phyloP scores from a whole-genome alignment of 2,113 vertebrate genomes.

The Ophthalmolycus amberensis region DNA sequence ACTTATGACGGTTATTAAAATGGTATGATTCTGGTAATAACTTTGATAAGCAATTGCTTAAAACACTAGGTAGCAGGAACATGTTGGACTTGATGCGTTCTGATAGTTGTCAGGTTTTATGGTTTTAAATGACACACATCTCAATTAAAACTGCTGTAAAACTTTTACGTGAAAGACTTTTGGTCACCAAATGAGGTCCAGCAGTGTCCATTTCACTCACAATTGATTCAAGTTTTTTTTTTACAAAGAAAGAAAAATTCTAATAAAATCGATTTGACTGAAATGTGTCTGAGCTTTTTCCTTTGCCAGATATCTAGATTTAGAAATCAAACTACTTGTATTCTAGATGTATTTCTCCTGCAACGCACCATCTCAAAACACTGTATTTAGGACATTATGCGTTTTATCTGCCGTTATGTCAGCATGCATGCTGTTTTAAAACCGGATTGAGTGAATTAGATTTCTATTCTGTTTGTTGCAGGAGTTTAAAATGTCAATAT shows the following conservation, averaged over 20 bases:
- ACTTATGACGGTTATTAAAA: neutral
- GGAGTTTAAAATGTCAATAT: neutral
- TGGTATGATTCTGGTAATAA: neutral
- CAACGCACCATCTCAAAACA: neutral
- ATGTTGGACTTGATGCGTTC: neutral
- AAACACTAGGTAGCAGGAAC: neutral
- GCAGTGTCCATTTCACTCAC: neutral
- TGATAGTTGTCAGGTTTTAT: neutral
- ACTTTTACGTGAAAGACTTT: neutral
- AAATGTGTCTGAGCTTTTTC: neutral
- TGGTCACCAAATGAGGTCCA: slow-evolving; percentile 7
- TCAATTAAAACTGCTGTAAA: neutral
- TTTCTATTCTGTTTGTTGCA: neutral
- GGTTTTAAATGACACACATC: slow-evolving; percentile 3
- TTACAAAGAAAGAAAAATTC: neutral
- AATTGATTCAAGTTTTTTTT: neutral
- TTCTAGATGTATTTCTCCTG: neutral
- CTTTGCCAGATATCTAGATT: neutral
- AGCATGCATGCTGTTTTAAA: neutral
- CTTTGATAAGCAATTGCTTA: neutral
- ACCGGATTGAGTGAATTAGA: neutral
- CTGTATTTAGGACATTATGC: neutral
- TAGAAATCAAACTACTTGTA: neutral
- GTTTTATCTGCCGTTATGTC: neutral
- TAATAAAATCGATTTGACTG: neutral